These are phyloP conservation scores for Synanthedon myopaeformis DNA, from an alignment of 2,888 invertebrate genomes.

Conservation along the genomic window DNA sequence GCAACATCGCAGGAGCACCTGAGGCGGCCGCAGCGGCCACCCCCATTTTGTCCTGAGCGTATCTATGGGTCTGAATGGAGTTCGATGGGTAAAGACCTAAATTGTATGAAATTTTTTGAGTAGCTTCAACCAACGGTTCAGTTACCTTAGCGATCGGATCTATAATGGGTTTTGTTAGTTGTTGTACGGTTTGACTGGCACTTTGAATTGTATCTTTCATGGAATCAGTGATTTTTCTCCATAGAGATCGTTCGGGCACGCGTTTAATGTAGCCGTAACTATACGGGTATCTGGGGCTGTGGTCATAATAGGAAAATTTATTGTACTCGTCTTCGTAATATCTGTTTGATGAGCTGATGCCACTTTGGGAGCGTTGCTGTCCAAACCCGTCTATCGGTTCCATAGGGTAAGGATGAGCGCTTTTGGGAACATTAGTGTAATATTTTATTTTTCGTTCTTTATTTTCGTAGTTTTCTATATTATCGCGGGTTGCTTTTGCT, in stretches of 20 bases:
- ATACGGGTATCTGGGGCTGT: slow-evolving; percentile 70
- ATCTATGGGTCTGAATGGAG: slow-evolving; percentile 51
- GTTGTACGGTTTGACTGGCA: slow-evolving; percentile 77
- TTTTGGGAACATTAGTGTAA: slow-evolving; percentile 65
- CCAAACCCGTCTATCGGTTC: slow-evolving; percentile 56
- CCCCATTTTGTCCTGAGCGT: slow-evolving; percentile 75
- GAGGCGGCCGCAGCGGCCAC: slow-evolving; percentile 63
- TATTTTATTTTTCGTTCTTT: slow-evolving; percentile 57
- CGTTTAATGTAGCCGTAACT: slow-evolving; percentile 73
- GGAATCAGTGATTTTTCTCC: slow-evolving; percentile 79
- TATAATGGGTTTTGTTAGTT: slow-evolving; percentile 72
- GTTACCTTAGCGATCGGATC: slow-evolving; percentile 71
- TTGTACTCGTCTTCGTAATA: slow-evolving; percentile 65
- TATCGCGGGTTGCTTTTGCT: slow-evolving; percentile 71
- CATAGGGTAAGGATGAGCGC: slow-evolving; percentile 70
- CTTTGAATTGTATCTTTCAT: slow-evolving; percentile 79
- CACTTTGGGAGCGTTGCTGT: slow-evolving; percentile 55
- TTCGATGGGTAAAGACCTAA: slow-evolving; percentile 73
- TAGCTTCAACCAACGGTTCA: slow-evolving; percentile 79
- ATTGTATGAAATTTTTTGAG: slow-evolving; percentile 83
- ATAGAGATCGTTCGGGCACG: slow-evolving; percentile 73
- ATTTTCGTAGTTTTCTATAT: slow-evolving; percentile 36
- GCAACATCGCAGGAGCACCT: slow-evolving; percentile 75
- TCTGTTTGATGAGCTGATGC: slow-evolving; percentile 45
- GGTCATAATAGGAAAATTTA: slow-evolving; percentile 68